Evolutionary conservation across 2,113 vertebrate species (phyloP).

Genomic region (Poeciliopsis prolifica): DNA sequence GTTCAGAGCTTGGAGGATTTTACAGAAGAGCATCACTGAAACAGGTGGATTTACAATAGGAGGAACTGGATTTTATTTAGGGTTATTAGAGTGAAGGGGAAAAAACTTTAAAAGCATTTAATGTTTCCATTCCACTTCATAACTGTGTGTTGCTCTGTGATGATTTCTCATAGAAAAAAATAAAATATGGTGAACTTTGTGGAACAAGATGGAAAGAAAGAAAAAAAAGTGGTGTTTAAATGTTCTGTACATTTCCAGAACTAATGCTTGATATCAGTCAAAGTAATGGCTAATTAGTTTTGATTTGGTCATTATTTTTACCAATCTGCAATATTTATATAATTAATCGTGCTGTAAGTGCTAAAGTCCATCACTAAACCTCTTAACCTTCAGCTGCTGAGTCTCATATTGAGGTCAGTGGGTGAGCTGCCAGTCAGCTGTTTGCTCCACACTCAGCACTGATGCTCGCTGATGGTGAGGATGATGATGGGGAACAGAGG

Average conservation of each 20-base stretch:
- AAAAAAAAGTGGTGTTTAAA: background rate
- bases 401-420: background rate
- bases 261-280: too few relatives aligned
- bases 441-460: background rate
- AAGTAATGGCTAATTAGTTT: background rate
- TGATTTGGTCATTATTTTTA: background rate
- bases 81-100: too few relatives aligned
- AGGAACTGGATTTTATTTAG: too few relatives aligned
- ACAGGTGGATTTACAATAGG: too few relatives aligned
- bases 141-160: too few relatives aligned
- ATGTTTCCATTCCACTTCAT: too few relatives aligned
- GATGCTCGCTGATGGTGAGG: conserved; percentile 2
- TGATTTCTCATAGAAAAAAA: background rate
- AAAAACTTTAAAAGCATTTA: too few relatives aligned
- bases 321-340: background rate
- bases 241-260: background rate
- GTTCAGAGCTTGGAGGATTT: too few relatives aligned
- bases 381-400: background rate
- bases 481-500: conserved; percentile 13
- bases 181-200: background rate
- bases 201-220: too few relatives aligned
- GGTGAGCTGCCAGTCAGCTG: background rate
- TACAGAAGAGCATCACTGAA: too few relatives aligned
- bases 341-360: background rate
- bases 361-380: background rate